Base-by-base conservation (phyloP, 2,797 vertebrate species). In the Lophotriccus pileatus region DNA sequence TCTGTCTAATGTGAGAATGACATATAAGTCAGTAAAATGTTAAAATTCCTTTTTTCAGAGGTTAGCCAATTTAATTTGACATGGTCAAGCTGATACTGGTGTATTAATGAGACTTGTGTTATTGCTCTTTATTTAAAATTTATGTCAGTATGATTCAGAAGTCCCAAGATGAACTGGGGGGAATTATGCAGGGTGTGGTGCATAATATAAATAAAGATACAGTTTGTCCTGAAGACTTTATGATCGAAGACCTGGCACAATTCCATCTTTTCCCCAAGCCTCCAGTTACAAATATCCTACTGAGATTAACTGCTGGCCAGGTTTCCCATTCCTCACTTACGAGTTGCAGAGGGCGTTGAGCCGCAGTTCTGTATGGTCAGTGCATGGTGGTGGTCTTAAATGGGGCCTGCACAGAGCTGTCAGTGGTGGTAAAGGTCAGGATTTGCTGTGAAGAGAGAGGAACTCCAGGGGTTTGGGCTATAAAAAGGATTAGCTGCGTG, bases 391-490 rank as follows among this genome's bases (percentile, higher is more conserved):
- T 84, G 88, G 59, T 75, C 84, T 91, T 85, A 58, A 87, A 36
- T 6, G 10, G 14, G 49, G 47, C 63, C 73, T 79, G 0, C 16
- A 6, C 41, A 9, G 80, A 44, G 44, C 88, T 91, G 12, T 18
- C 0, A 0, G 21, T 75, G 30, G 14, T 72, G 53, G 14, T 63
- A 70, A 91, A 89, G 90, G 93, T 93, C 77, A 59, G 70, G 41
- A 67, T 75, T 79, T 56, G 44, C 50, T 79, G 53, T 75, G 69
- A 85, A 85, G 62, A 70, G 68, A 44, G 87, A 47, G 25, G 27
- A 83, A 16, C 73, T 81, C 36, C 39, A 77, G 68, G 58, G 74
- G 20, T 36, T 90, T 95, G 81, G 75, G 67, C 84, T 97, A 95
- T 96, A 76, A 94, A 96, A 92, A 95, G 87, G 64, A 80, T 66